Base-by-base conservation (phyloP, 2,113 vertebrate genomes). In the Noctilio leporinus region DNA sequence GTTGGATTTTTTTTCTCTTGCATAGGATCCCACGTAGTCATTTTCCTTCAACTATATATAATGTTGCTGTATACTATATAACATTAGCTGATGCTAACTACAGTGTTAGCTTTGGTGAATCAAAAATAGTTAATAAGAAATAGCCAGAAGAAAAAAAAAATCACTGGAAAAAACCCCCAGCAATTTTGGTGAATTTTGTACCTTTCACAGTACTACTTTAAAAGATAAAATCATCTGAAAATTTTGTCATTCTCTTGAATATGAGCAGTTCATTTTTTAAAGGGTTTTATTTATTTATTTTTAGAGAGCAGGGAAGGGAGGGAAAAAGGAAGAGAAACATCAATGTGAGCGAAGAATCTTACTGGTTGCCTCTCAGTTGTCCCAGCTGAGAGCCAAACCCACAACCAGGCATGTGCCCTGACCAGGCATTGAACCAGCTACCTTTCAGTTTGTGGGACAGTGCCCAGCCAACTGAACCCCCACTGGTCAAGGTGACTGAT, bases 91-190 rank as follows among this genome's bases (percentile, higher is more conserved):
- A 40, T 94, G 43, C 55, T 59, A 90, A 90, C 35, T 85, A 3
- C 81, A 81, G 15, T 84, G 4, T 53, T 96, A 92, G 24, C 72
- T 81, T 62, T 82, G 49, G n/a, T 93, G 5, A 92, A 55, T 70
- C 49, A 86, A 80, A 95, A 72, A 59, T 72, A 47, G 22, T 88
- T 96, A 45, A 86, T 81, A n/a, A 86, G 77, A 96, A 81, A 88
- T 45, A 91, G 28, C 59, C 91, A 28, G 53, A 80, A 91, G 43
- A 76, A 82, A 76, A 65, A 69, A 40, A 72, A 80, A 64, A 30
- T 65, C 4, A 33, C 26, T 40, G 80, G 8, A 47, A 73, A 40
- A 43, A 62, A n/a, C n/a, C n/a, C n/a, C 12, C 86, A 85, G 9
- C 81, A 89, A 92, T 72, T 82, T 87, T 47, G 96, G 22, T 93